phyloP scores from a whole-genome alignment of 2,888 invertebrate genomes.

The Brenthis hecate region DNA sequence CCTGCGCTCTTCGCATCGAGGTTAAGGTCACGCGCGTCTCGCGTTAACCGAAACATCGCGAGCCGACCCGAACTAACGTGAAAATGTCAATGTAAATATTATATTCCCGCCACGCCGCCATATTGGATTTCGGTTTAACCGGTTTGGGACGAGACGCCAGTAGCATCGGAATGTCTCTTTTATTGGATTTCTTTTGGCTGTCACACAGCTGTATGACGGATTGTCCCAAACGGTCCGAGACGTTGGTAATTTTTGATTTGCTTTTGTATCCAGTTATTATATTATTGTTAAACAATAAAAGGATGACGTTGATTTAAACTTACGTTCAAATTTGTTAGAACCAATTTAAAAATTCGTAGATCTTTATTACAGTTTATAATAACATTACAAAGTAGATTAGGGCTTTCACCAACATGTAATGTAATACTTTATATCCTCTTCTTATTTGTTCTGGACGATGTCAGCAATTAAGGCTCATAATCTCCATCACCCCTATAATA shows the following conservation, averaged over 20 bases:
- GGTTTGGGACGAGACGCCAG: constrained; percentile 54
- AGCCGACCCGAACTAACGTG: constrained; percentile 48
- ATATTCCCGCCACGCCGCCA: constrained; percentile 68
- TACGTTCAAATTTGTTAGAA: background rate
- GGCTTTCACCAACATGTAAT: constrained; percentile 20
- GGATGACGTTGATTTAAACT: background rate
- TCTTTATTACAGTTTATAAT: background rate
- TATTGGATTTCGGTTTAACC: constrained; percentile 71
- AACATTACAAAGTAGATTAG: background rate
- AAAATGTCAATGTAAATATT: constrained; percentile 67
- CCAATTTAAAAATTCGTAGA: background rate
- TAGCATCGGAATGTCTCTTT: constrained; percentile 55
- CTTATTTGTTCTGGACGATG: constrained; percentile 61
- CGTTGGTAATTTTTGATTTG: constrained; percentile 32
- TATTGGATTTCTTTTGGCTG: constrained; percentile 51
- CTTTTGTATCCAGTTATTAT: constrained; percentile 18
- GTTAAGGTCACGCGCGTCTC: constrained; percentile 69
- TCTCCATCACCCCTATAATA: constrained; percentile 69
- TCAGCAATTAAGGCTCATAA: constrained; percentile 71
- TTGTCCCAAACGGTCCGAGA: constrained; percentile 30
- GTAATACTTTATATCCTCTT: constrained; percentile 58
- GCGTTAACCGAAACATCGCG: constrained; percentile 55
- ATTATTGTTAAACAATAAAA: background rate
- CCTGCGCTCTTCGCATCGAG: constrained; percentile 65
- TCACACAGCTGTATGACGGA: constrained; percentile 40